Percentiles rank a stretch among this genome's conserved stretches.
Evolutionary conservation across 2,888 invertebrate genomes (phyloP).

Genomic region (Pseudanteris insignis): DNA sequence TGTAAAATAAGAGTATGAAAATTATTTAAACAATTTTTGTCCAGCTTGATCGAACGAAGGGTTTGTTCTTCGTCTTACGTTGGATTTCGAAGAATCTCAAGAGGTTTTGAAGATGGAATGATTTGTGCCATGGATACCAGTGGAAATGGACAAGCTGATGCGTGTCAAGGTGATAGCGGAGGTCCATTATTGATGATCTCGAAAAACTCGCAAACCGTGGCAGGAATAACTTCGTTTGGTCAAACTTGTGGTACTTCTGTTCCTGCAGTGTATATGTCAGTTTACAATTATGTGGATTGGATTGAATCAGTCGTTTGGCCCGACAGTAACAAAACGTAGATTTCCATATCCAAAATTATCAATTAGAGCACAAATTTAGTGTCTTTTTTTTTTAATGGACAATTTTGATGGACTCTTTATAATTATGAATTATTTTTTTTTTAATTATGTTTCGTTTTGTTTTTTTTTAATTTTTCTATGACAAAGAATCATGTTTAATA

Average conservation of each 20-base stretch:
- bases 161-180: constrained; percentile 60
- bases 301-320: constrained; percentile 59
- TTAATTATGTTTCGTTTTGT: too few relatives aligned
- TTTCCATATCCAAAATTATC: too few relatives aligned
- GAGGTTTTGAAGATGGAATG: constrained; percentile 54
- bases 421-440: too few relatives aligned
- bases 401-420: too few relatives aligned
- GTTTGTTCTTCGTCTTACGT: constrained; percentile 48
- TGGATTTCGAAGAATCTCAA: constrained; percentile 47
- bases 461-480: too few relatives aligned
- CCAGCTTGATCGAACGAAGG: constrained; percentile 16
- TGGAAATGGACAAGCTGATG: constrained; percentile 46
- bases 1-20: not conserved
- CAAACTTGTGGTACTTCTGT: constrained; percentile 52
- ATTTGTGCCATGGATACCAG: constrained; percentile 55
- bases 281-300: constrained; percentile 57
- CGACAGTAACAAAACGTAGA: constrained; percentile 1
- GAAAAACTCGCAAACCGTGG: constrained; percentile 43
- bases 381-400: too few relatives aligned
- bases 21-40: not conserved
- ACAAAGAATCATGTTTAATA: too few relatives aligned
- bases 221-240: constrained; percentile 60
- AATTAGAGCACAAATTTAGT: too few relatives aligned
- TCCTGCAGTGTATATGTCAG: constrained; percentile 58
- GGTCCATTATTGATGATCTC: constrained; percentile 55